Percentiles rank a stretch among this genome's conserved stretches.
phyloP scores from a whole-genome alignment of 2,888 invertebrate species.

The Drosophila affinis region DNA sequence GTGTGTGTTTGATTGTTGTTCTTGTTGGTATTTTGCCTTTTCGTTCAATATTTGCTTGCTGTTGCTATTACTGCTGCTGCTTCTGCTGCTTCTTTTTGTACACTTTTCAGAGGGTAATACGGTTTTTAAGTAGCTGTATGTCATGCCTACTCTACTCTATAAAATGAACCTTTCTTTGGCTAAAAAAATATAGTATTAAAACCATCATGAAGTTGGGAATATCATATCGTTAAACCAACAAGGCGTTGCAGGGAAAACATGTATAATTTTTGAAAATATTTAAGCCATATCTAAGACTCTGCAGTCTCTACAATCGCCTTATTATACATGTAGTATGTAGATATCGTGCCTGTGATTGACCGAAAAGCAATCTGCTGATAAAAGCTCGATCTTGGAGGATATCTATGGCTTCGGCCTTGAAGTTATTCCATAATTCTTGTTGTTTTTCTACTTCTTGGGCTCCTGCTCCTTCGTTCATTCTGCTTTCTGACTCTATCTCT shows the following conservation, averaged over 20 bases:
- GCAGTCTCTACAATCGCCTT: background rate
- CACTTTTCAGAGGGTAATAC: conserved; percentile 25
- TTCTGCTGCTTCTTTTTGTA: background rate
- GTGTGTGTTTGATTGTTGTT: conserved; percentile 48
- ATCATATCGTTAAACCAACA: no score
- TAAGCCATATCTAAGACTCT: no score
- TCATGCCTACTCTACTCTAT: background rate
- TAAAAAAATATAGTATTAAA: background rate
- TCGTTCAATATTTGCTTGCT: conserved; percentile 76
- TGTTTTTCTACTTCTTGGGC: conserved; percentile 11
- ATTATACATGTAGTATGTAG: no score
- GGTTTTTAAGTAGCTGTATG: conserved; percentile 18
- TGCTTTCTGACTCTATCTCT: conserved; percentile 15
- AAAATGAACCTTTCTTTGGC: background rate
- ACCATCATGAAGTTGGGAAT: background rate
- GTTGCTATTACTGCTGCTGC: conserved; percentile 42
- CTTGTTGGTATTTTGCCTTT: conserved; percentile 46
- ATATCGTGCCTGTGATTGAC: background rate
- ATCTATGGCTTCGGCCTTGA: background rate
- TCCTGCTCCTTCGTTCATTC: conserved; percentile 13
- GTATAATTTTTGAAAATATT: no score
- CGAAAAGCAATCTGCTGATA: background rate
- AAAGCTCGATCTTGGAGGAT: background rate
- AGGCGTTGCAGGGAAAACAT: no score
- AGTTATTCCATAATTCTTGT: background rate